Evolutionary conservation across 2,888 invertebrate species (phyloP).

Genomic region (Acanthosepion lycidas): DNA sequence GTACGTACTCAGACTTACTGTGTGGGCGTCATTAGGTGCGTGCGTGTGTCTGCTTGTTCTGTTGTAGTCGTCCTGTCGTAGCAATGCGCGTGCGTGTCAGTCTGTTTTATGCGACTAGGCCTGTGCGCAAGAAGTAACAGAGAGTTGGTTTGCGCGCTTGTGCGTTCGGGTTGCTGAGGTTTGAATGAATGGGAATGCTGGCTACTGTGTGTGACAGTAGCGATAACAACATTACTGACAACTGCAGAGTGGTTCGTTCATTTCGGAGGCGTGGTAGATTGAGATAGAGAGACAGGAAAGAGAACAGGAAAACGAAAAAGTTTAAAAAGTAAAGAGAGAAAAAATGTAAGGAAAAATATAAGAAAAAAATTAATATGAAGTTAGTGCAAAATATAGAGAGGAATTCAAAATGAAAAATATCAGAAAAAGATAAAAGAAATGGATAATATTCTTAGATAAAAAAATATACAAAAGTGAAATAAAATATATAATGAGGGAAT

Average conservation of each 20-base stretch:
- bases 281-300: not conserved
- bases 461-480: no score
- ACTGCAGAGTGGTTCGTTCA: not conserved
- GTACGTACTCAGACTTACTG: not conserved
- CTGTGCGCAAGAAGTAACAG: not conserved
- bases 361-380: not conserved
- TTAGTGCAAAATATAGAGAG: not conserved
- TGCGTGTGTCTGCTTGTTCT: not conserved
- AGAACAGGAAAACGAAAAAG: no score
- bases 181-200: not conserved
- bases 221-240: not conserved
- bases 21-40: not conserved
- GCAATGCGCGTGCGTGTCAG: not conserved
- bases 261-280: not conserved
- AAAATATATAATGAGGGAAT: no score
- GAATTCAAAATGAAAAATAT: no score
- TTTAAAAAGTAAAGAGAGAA: no score
- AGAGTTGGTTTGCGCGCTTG: not conserved
- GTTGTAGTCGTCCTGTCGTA: not conserved
- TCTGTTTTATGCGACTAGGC: not conserved
- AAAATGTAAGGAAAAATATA: not conserved
- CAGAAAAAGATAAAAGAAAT: no score
- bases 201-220: not conserved
- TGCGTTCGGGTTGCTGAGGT: not conserved
- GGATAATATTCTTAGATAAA: no score